A percentile compares a stretch with the other conserved stretches of the same genome.
Evolutionary conservation across 2,888 invertebrate genomes (phyloP).

Genomic region (Plebejus melissa): DNA sequence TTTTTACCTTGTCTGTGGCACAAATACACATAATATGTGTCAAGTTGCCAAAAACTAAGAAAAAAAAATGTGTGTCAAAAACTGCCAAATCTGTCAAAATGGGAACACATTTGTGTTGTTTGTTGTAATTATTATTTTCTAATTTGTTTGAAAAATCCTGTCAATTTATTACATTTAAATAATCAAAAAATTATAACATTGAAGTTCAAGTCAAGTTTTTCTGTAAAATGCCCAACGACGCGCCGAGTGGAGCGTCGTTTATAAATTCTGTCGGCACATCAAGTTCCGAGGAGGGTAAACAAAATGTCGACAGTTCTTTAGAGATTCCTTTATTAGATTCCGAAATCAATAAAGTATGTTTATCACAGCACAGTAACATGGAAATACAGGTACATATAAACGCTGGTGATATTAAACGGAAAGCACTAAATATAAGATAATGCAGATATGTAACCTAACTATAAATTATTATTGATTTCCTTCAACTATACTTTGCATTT

Average conservation of each 20-base stretch:
- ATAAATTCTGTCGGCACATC: constrained; percentile 1
- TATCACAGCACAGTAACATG: neutral
- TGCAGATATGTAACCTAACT: neutral
- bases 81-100: neutral
- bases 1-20: too few relatives aligned
- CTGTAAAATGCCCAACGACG: neutral
- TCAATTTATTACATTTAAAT: neutral
- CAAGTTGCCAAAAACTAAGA: too few relatives aligned
- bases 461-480: neutral
- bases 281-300: neutral
- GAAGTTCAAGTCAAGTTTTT: neutral
- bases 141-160: neutral
- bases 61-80: neutral
- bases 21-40: too few relatives aligned
- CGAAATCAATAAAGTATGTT: constrained; percentile 2
- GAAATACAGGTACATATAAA: neutral
- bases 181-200: neutral
- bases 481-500: neutral
- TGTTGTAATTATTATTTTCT: neutral
- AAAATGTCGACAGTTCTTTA: constrained; percentile 13
- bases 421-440: neutral
- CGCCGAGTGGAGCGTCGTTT: neutral
- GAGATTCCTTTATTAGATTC: neutral
- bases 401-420: neutral
- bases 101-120: neutral